phyloP scores from a whole-genome alignment of 92 coral and sea anemone species.

The Porites evermanni region DNA sequence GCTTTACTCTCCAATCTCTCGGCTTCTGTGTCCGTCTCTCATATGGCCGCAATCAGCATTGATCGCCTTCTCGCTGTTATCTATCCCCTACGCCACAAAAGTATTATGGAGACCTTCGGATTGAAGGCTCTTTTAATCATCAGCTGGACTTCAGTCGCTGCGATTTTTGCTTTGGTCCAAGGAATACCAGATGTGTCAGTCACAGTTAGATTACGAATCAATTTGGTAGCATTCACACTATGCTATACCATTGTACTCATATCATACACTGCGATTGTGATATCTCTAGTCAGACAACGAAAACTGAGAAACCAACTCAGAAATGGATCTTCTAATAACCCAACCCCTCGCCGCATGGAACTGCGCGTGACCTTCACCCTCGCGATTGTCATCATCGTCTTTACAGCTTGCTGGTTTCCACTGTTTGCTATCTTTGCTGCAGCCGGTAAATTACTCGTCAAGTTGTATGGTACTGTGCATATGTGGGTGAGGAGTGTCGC shows the following conservation, averaged over 20 bases:
- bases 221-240: not conserved
- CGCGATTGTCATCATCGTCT: conserved; percentile 43
- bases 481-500: conserved; percentile 23
- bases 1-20: conserved; percentile 31
- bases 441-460: conserved; percentile 3
- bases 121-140: conserved; percentile 12
- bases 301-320: no score
- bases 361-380: conserved; percentile 55
- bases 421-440: conserved; percentile 6
- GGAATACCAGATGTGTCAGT: not conserved
- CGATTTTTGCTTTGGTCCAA: not conserved
- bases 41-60: conserved; percentile 60
- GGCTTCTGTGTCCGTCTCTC: conserved; percentile 34
- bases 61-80: conserved; percentile 49
- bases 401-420: conserved; percentile 58
- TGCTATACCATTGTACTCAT: not conserved
- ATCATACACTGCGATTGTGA: not conserved
- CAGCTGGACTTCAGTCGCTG: conserved; percentile 15
- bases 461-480: not conserved
- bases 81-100: conserved; percentile 26
- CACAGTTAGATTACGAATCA: no score
- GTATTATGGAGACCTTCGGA: conserved; percentile 40
- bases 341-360: conserved; percentile 28
- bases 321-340: no score
- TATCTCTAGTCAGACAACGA: not conserved